Base-by-base conservation (phyloP, 2,797 vertebrate genomes). In the Synaphobranchus kaupii region DNA sequence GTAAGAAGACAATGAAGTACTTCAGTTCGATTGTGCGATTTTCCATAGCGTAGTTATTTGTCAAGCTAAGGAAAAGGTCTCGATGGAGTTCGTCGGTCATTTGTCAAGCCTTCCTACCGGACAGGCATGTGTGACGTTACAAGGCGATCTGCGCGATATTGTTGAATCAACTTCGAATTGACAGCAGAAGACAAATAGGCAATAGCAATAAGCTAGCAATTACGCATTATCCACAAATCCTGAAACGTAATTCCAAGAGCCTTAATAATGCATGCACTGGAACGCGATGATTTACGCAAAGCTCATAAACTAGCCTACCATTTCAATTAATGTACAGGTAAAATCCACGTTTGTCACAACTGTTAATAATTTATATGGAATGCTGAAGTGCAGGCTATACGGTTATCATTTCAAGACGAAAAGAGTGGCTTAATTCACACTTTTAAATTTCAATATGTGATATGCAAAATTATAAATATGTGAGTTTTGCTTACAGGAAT, bases 301-400 rank as follows among this genome's bases (percentile, higher is more conserved):
- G 76, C 39, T 47, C 76, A 1, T n/a, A n/a, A 50, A 80, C 48
- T 13, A 76, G 10, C 54, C 15, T n/a, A n/a, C 76, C 39, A n/a
- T 44, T 80, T 76, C 15, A 5, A 50, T 13, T 6, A 50, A 10
- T 17, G 44, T 13, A 22, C 44, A 80, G 44, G 10, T 20, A 50
- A 80, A 80, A 80, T 80, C 39, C 39, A 15, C 31, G 76, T n/a
- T 47, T 80, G 71, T 28, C 31, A 48, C 44, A 50, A 48, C 47
- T 80, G 22, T 78, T 78, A 80, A 80, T 80, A 25, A 80, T 80
- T 80, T 44, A 48, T 47, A 12, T 25, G 76, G 17, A 76, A 44
- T 34, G 28, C 44, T 25, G 34, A n/a, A 80, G 17, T 80, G 4
- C 9, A 25, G 54, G 54, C 54, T 15, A 80, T 80, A 44, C 25